Percentiles rank a stretch among this genome's conserved stretches.
Conservation (phyloP, 2,113 vertebrate genomes). For the Arvicanthis niloticus region DNA sequence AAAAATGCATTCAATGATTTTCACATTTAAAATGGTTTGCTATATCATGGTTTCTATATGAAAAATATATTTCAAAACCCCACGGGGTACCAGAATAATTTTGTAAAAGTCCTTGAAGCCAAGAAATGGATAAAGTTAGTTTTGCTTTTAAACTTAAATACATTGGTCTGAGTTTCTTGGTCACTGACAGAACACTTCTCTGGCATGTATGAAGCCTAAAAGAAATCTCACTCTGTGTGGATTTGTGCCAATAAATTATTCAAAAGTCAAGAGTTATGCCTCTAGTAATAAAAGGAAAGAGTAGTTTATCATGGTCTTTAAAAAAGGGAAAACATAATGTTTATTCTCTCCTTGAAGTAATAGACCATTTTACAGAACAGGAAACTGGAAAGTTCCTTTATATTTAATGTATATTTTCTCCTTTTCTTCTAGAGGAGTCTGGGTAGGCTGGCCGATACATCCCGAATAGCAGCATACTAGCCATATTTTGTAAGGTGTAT, state of each 20-base stretch:
- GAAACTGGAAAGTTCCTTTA: background rate
- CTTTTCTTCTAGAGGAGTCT: background rate
- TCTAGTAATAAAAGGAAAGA: background rate
- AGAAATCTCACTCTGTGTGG: slow-evolving; percentile 5
- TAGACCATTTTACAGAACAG: background rate
- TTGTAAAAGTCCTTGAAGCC: slow-evolving; percentile 1
- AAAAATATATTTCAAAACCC: background rate
- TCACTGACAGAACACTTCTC: background rate
- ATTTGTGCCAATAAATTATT: background rate
- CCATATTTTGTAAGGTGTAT: background rate
- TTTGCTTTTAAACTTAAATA: background rate
- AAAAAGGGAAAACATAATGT: background rate
- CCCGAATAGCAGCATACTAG: background rate
- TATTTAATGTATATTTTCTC: background rate
- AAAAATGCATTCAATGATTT: slow-evolving; percentile 8
- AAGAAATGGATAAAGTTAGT: background rate
- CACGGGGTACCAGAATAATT: background rate
- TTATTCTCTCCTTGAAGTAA: background rate
- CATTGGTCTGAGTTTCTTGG: background rate
- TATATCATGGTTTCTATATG: background rate
- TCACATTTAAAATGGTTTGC: background rate
- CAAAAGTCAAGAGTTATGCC: background rate
- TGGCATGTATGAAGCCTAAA: too few species aligned
- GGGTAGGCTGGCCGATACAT: background rate
- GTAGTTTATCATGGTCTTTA: background rate